A percentile compares a stretch with the other conserved stretches of the same genome.
phyloP scores from a whole-genome alignment of 2,113 vertebrate species.

The Bubo blakistoni region DNA sequence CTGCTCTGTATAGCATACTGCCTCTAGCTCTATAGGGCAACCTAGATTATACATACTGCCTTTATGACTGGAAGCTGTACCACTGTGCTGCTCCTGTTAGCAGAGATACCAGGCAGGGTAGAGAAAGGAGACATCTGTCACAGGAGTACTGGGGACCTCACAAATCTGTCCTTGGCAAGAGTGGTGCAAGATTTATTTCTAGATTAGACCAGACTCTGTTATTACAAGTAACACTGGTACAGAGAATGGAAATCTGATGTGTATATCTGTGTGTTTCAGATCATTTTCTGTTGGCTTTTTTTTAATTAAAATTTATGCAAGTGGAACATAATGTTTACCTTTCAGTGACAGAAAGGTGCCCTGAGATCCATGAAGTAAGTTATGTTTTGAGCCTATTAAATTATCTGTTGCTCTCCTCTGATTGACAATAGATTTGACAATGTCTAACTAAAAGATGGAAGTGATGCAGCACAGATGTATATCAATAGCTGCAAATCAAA shows the following conservation, averaged over 20 bases:
- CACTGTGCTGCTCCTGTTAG: neutral
- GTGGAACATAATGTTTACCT: neutral
- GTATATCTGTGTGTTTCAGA: neutral
- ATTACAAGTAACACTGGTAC: neutral
- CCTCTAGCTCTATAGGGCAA: neutral
- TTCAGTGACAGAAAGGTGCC: neutral
- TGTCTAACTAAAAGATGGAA: neutral
- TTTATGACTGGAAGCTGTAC: neutral
- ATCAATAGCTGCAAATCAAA: neutral
- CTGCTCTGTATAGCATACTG: neutral
- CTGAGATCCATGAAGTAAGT: neutral
- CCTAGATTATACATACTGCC: neutral
- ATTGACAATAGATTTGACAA: neutral
- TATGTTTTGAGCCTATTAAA: neutral
- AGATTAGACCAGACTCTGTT: neutral
- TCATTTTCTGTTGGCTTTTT: neutral
- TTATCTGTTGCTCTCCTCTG: neutral
- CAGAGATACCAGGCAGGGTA: neutral
- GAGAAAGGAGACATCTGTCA: neutral
- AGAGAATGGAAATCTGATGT: neutral
- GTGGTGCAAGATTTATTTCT: neutral
- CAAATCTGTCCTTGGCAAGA: neutral
- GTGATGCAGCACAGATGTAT: neutral
- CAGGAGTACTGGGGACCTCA: neutral
- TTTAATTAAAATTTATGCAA: neutral